Percentiles rank a stretch among this genome's conserved stretches.
phyloP scores from a whole-genome alignment of 2,797 vertebrate species.

The Mareca strepera region DNA sequence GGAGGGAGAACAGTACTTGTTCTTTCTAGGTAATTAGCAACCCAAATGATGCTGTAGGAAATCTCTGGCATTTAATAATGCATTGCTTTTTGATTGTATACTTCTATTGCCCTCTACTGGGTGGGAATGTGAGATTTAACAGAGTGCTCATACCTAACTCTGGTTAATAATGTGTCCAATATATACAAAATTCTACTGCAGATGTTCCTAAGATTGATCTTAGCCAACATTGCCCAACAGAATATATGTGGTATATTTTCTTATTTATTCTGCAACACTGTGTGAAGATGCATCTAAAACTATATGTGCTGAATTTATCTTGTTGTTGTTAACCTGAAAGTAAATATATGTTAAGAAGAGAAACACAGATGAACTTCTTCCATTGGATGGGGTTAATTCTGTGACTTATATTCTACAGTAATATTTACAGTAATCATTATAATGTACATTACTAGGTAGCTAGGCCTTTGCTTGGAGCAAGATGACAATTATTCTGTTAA shows the following conservation, averaged over 20 bases:
- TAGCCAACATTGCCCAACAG: background rate
- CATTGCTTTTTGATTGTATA: background rate
- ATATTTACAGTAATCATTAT: background rate
- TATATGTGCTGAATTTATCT: background rate
- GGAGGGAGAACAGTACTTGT: background rate
- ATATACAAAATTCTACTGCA: background rate
- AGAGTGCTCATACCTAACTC: background rate
- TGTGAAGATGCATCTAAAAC: background rate
- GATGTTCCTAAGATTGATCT: background rate
- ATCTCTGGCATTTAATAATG: background rate
- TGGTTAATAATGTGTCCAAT: background rate
- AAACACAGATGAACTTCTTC: background rate
- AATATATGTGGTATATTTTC: background rate
- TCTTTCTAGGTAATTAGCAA: background rate
- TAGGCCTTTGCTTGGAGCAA: background rate
- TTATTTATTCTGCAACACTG: background rate
- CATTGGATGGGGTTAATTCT: background rate
- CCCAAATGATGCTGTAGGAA: background rate
- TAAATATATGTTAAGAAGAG: background rate
- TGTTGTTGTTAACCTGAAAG: background rate
- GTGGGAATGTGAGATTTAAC: background rate
- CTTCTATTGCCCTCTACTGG: constrained; percentile 57
- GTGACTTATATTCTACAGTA: background rate
- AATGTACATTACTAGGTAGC: background rate
- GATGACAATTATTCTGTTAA: background rate